Base-by-base conservation (phyloP, 2,888 invertebrate genomes). In the Augochlorella aurata region DNA sequence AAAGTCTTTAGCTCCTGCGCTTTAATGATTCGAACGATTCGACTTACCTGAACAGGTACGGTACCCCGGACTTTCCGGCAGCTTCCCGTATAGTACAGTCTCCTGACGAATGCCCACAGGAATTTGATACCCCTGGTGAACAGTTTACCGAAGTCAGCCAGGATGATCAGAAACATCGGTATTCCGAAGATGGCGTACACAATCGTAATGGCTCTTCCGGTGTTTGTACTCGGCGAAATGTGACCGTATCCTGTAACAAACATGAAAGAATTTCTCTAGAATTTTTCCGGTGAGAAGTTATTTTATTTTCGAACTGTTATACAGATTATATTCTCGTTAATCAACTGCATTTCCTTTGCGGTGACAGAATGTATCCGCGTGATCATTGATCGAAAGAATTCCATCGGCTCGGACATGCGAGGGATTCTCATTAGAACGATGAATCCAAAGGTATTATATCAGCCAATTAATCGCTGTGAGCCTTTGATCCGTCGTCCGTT, bases 181-280 rank as follows among this genome's bases (percentile, higher is more conserved):
- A 99, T 99, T 16, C 99, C 99, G 84, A 99, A 96, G 83, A 98
- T 96, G 47, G 99, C 98, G 93, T 99, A 99, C 45, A 98, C 94
- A 85, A 99, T 98, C 0, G 99, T 98, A 69, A 98, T 95, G 0
- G 97, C 96, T 84, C 97, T 95, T 12, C 99, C 99, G 16, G 96
- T 96, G 9, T 94, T 95, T 16, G 99, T 99, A 88, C 97, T 97
- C 0, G 99, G 99, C 69, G 97, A 97, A 90, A 99, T 97, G 93
- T 99, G 98, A 82, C 99, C 99, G 94, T 99, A 99, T 91, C 99
- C 99, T 99, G 95, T 63, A 94, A 94, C 70, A 66, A 84, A 4
- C 21, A 24, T 29, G 14, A 68, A 38, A 68, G 16, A 65, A 54
- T n/a, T 3, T n/a, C 12, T 29, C 16, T 24, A 3, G 3, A 58